Percentiles rank a stretch among this genome's conserved stretches.
phyloP scores from a whole-genome alignment of 2,888 invertebrate genomes.

The Phalera bucephala region DNA sequence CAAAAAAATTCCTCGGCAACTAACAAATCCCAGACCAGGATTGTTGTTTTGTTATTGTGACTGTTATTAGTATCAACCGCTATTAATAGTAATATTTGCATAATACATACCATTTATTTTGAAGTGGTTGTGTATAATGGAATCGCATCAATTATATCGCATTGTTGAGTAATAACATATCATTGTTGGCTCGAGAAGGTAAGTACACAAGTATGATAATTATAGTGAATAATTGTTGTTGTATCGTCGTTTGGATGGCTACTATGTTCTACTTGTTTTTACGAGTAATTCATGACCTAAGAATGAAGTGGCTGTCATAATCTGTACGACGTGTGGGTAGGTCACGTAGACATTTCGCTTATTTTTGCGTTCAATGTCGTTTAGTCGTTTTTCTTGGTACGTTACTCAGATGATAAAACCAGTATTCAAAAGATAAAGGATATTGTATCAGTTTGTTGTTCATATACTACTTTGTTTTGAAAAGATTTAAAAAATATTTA shows the following conservation, averaged over 20 bases:
- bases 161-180: conserved; percentile 44
- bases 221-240: conserved; percentile 32
- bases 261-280: conserved; percentile 26
- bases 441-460: neutral
- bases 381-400: conserved; percentile 8
- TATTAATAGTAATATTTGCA: conserved; percentile 28
- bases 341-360: conserved; percentile 63
- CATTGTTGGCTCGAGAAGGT: conserved; percentile 25
- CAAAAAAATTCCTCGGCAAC: conserved; percentile 54
- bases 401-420: conserved; percentile 10
- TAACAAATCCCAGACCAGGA: conserved; percentile 50
- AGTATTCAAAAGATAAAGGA: too few relatives aligned
- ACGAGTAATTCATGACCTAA: conserved; percentile 28
- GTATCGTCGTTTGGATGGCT: conserved; percentile 20
- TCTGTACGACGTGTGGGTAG: conserved; percentile 58
- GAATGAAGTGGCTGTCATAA: conserved; percentile 37
- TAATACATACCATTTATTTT: conserved; percentile 29
- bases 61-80: conserved; percentile 21
- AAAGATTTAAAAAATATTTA: too few relatives aligned
- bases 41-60: conserved; percentile 24
- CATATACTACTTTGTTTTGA: neutral
- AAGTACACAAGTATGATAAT: conserved; percentile 36
- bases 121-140: conserved; percentile 30
- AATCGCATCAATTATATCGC: conserved; percentile 45
- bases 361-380: conserved; percentile 20